These are phyloP conservation scores for Listronotus bonariensis DNA, from an alignment of 1,140 invertebrate genomes.

Conservation along the genomic window DNA sequence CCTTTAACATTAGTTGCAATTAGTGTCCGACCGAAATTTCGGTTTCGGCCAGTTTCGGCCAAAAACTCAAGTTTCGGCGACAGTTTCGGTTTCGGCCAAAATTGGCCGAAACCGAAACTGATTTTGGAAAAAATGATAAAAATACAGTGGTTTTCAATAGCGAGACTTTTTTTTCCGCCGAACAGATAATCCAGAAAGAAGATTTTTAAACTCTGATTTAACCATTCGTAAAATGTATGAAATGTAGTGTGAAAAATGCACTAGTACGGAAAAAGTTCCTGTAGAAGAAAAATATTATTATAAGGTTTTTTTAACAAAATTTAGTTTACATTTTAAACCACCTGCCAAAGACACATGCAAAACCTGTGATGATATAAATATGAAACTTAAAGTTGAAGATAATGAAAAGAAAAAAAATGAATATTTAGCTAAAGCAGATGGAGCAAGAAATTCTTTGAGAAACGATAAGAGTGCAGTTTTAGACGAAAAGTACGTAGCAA, in stretches of 20 bases:
- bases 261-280: slow-evolving; percentile 14
- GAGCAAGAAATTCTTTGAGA: slow-evolving; percentile 1
- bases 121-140: no score
- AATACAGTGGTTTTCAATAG: no score
- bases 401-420: background rate
- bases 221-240: slow-evolving; percentile 46
- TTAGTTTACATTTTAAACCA: slow-evolving; percentile 34
- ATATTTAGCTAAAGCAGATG: slow-evolving; percentile 9
- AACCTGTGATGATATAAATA: slow-evolving; percentile 9
- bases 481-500: background rate
- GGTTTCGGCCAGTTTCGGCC: no score
- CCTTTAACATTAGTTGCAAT: no score
- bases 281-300: slow-evolving; percentile 23
- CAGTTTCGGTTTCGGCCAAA: no score
- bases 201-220: no score
- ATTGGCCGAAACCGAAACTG: no score
- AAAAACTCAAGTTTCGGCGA: no score
- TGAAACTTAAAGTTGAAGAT: background rate
- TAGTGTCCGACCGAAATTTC: no score
- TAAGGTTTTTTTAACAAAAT: slow-evolving; percentile 25
- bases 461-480: background rate
- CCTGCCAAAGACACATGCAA: slow-evolving; percentile 24
- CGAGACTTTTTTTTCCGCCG: no score
- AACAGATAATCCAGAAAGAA: no score
- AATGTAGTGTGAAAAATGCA: slow-evolving; percentile 28